Evolutionary conservation across 1,140 invertebrate genomes (phyloP), one percentile per base, ranked within the genome.

Genomic region (Arctopsyche grandis): DNA sequence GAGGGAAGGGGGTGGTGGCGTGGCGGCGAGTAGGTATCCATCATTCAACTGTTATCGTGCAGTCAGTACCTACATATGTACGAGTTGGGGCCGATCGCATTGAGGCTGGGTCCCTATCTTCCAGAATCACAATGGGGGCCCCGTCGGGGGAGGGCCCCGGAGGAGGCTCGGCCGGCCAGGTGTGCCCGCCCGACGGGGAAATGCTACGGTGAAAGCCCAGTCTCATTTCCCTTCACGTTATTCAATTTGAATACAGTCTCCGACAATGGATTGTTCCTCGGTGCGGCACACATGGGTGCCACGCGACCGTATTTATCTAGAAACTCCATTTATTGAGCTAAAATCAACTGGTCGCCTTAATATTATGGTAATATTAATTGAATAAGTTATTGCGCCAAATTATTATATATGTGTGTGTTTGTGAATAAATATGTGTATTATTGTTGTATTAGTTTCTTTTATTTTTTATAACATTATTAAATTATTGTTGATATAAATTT

Each of bases 231-330:
- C 77, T 79, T 79, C 73, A 58, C 80, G 74, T 81, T 79, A 81
- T 81, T 81, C 80, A 81, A 79, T 81, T 81, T 81, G 77, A 81
- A 79, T 79, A 81, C 77, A 79, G 77, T 77, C 78, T 69, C 77
- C 80, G 48, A 76, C 80, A 79, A 81, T 73, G 75, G 80, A 81
- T 81, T 81, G 80, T 79, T 79, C 80, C 77, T 81, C 71, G 38
- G 80, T 63, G 77, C 48, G 80, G 48, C 56, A 9, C 16, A 24
- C 58, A 48, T 48, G 7, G 69, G 69, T 38, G 38, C 4, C 66
- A 26, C 66, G 66, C 29, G 29, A 38, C 29, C 29, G 29, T 38
- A 38, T 38, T 38, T 38, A 38, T 4, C 29, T 38, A 4, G 1
- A 38, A 38, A 38, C 29, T 38, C 7, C 29, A 38, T 38, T 38